Evolutionary conservation across 2,888 invertebrate species (phyloP).

Genomic region (Pristionchus maxplancki): DNA sequence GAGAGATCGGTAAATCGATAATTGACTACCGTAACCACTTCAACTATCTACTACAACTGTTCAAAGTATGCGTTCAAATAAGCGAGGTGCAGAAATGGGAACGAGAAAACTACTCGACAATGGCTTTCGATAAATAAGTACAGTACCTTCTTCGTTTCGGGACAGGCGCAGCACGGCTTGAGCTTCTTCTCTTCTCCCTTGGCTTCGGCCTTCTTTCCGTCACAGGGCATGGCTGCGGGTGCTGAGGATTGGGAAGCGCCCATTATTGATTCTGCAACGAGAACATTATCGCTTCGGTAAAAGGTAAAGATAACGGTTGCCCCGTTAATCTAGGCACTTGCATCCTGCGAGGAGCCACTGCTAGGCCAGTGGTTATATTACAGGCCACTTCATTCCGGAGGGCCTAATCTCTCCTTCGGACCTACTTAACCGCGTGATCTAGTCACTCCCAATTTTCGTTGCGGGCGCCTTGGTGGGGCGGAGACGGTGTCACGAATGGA

Average conservation of each 20-base stretch:
- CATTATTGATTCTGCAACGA: neutral
- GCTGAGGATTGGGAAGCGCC: neutral
- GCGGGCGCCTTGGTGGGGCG: no score
- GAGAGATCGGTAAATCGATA: neutral
- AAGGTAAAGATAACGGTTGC: no score
- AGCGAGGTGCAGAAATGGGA: no score
- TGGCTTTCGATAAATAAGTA: neutral
- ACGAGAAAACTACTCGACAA: neutral
- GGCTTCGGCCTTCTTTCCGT: constrained; percentile 42
- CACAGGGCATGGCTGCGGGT: constrained; percentile 17
- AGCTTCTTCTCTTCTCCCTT: constrained; percentile 73
- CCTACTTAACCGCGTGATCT: no score
- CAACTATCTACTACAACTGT: neutral
- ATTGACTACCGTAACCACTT: neutral
- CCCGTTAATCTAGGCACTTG: no score
- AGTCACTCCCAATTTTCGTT: no score
- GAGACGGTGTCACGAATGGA: no score
- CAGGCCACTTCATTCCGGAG: no score
- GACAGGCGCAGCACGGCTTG: constrained; percentile 81
- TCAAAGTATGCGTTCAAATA: no score
- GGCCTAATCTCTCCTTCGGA: no score
- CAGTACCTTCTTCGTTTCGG: constrained; percentile 79
- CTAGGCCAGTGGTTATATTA: no score
- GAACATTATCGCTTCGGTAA: neutral
- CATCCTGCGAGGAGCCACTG: no score